A percentile compares a stretch with the other conserved stretches of the same genome.
Conservation (phyloP, 2,888 invertebrate genomes). For the Sepiola atlantica region DNA sequence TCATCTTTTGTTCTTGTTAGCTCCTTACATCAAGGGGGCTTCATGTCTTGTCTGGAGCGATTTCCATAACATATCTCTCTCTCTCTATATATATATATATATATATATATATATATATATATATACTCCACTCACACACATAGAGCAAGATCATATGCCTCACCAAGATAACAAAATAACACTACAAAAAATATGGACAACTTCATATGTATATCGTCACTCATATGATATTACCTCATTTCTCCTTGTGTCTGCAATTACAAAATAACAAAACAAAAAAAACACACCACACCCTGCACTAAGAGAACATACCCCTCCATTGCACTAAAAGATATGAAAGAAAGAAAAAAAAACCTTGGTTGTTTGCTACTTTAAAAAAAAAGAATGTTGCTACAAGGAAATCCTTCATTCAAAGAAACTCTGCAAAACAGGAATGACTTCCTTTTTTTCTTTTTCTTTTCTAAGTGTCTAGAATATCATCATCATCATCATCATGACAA, state of each 20-base stretch:
- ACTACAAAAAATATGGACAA: background rate
- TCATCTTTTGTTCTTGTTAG: no score
- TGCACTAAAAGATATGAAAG: background rate
- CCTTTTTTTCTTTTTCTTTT: background rate
- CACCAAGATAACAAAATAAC: background rate
- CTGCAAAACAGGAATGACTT: background rate
- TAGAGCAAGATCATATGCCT: background rate
- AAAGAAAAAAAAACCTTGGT: background rate
- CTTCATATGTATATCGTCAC: background rate
- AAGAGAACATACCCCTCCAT: background rate
- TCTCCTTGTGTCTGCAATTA: background rate
- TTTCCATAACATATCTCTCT: background rate
- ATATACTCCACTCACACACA: background rate
- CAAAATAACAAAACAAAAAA: background rate
- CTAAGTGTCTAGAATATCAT: background rate
- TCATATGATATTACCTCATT: background rate
- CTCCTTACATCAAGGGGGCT: no score
- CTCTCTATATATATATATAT: background rate
- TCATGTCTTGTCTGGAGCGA: no score
- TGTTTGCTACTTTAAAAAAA: background rate
- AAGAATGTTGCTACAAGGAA: no score
- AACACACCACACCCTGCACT: background rate
- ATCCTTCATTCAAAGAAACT: no score
- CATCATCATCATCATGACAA: background rate
- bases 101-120: background rate